phyloP scores from a whole-genome alignment of 2,113 vertebrate species.

The Haliaeetus leucogaster region DNA sequence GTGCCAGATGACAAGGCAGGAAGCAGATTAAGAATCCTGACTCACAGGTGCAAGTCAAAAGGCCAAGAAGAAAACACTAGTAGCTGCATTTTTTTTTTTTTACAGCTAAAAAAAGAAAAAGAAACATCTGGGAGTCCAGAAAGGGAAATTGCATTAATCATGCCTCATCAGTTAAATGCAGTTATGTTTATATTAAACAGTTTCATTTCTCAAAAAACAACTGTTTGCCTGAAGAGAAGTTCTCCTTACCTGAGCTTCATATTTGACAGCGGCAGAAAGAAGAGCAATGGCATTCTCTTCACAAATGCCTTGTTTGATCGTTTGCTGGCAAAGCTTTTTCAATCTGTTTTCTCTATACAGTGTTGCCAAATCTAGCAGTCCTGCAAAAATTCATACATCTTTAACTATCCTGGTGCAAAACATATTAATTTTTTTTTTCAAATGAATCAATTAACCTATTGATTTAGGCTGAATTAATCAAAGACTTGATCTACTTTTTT shows the following conservation, averaged over 20 bases:
- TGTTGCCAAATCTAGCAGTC: conserved; percentile 91
- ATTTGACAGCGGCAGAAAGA: conserved; percentile 93
- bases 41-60: neutral
- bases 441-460: neutral
- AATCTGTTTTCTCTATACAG: conserved; percentile 89
- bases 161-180: neutral
- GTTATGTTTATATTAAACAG: neutral
- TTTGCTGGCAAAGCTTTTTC: conserved; percentile 95
- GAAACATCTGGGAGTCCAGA: neutral
- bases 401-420: neutral
- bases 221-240: neutral
- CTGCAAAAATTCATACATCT: conserved; percentile 61
- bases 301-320: conserved; percentile 95
- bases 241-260: conserved; percentile 89
- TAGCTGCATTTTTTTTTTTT: neutral
- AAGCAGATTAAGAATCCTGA: neutral
- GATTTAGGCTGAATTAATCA: neutral
- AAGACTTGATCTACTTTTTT: neutral
- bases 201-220: neutral
- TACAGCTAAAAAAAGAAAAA: neutral
- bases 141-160: neutral
- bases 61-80: neutral
- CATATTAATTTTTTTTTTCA: neutral
- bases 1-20: neutral
- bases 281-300: conserved; percentile 96